Base-by-base conservation (phyloP, 2,888 invertebrate species). In the Sminthurinus aureus region DNA sequence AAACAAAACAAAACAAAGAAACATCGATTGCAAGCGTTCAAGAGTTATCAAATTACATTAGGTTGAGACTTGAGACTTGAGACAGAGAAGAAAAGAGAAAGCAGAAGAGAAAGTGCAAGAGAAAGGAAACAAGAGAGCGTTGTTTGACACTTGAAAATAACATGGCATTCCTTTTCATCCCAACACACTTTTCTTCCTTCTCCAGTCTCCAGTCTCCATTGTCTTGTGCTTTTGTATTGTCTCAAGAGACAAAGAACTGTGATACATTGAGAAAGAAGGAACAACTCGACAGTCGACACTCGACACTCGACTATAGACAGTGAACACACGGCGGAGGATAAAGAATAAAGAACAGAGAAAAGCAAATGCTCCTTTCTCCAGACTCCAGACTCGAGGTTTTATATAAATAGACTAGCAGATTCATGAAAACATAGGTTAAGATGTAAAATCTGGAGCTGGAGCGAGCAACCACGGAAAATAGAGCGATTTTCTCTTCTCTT, bases 1-100 rank as follows among this genome's bases (percentile, higher is more conserved):
- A 58, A 13, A 58, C 4, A 58, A 9, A n/a, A n/a, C n/a, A n/a
- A 58, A 9, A 58, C 58, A 58, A 58, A 58, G 58, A 58, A 58
- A 58, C 22, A 24, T 71, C 26, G 24, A 71, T 20, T 71, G 58
- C 58, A 13, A 58, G 9, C 71, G 71, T 71, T 71, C 71, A 71
- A 71, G 71, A 71, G 71, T 71, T 71, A 71, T 71, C 71, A 71
- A 71, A 71, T 71, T 71, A 71, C 71, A 71, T 71, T 71, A 26
- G 24, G 50, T 71, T 3, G 71, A 71, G 71, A 13, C n/a, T 8
- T 3, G 71, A 18, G 22, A 22, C n/a, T n/a, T n/a, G n/a, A 24
- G 20, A 71, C 15, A 20, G 3, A 13, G 2, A 71, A 71, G 71
- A 18, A n/a, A n/a, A 71, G 20, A 24, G 3, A 9, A 67, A 67